Base-by-base conservation (phyloP, 37 sponge, comb jelly and placozoan species). In the Beroe ovata region DNA sequence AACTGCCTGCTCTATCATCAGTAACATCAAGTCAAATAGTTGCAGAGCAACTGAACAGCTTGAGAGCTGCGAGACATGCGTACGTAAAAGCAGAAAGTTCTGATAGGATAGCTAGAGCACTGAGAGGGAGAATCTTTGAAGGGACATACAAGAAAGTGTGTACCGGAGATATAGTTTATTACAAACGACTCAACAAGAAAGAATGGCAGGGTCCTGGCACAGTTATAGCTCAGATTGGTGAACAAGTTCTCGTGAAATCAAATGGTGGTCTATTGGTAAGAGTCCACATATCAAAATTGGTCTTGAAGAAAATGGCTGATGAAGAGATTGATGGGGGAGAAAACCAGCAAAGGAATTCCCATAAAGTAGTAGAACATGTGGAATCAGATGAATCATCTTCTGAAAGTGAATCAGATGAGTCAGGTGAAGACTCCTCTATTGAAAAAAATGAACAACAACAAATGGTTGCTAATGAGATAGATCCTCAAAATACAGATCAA, bases 1-100 rank as follows among this genome's bases (percentile, higher is more conserved):
- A 66, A 66, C 35, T 66, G 18, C 69, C 69, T 30, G 69, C 69
- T 34, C 14, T 66, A 37, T 66, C 69, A 19, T 66, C 69, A 1
- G 35, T 14, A 18, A 66, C 69, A 2, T 23, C 34, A 2, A 30
- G 34, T 4, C 1, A 66, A 32, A 66, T 66, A 6, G 69, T 66
- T 66, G 69, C 69, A 29, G 36, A 32, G 28, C 69, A 66, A 2
- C 3, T 66, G 8, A 66, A 66, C 32, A 29, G 69, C 2, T 16
- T 66, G 2, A 34, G 35, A 19, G 14, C 35, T 18, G 69, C 69
- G 2, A 23, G 69, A 29, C 3, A 29, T 8, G 69, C 69, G 1
- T 66, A 30, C 35, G 32, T 66, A 1, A 29, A 66, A 29, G 69
- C 69, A 29, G 69, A 66, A 66, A 66, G 32, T 29, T 66, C 69